Evolutionary conservation across 1,140 invertebrate genomes (phyloP).

Genomic region (Fopius arisanus): DNA sequence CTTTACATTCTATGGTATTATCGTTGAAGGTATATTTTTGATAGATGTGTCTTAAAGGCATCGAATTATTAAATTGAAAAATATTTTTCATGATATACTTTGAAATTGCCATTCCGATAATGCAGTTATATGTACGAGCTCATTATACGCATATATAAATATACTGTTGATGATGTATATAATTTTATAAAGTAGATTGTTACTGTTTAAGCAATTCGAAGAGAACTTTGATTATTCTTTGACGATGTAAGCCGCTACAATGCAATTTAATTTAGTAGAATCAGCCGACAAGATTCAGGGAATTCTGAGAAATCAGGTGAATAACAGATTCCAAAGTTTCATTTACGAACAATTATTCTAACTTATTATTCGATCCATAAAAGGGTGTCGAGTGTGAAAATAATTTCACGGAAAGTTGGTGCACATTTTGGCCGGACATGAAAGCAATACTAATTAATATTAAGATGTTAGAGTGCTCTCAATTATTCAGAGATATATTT

Average conservation of each 20-base stretch:
- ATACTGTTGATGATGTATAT: not conserved
- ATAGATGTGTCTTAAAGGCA: not conserved
- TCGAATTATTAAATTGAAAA: not conserved
- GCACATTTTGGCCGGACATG: constrained; percentile 37
- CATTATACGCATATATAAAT: not conserved
- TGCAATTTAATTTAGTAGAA: constrained; percentile 50
- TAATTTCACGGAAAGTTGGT: not conserved
- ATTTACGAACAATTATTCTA: constrained; percentile 6
- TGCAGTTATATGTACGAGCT: not conserved
- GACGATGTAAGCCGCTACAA: constrained; percentile 50
- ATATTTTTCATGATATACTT: constrained; percentile 1
- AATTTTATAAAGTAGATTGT: not conserved
- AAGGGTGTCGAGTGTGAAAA: not conserved
- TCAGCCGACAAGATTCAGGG: constrained; percentile 7
- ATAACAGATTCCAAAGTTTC: constrained; percentile 27
- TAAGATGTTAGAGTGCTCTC: not conserved
- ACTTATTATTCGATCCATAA: not conserved
- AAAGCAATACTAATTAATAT: constrained; percentile 39
- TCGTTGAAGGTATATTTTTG: not conserved
- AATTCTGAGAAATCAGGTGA: constrained; percentile 4
- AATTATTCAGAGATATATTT: not conserved
- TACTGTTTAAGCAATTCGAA: not conserved
- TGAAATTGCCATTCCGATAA: not conserved
- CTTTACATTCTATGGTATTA: not conserved
- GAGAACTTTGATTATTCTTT: constrained; percentile 26